A percentile compares a stretch with the other conserved stretches of the same genome.
Conservation (phyloP, 2,888 invertebrate species). For the Apeira syringaria region DNA sequence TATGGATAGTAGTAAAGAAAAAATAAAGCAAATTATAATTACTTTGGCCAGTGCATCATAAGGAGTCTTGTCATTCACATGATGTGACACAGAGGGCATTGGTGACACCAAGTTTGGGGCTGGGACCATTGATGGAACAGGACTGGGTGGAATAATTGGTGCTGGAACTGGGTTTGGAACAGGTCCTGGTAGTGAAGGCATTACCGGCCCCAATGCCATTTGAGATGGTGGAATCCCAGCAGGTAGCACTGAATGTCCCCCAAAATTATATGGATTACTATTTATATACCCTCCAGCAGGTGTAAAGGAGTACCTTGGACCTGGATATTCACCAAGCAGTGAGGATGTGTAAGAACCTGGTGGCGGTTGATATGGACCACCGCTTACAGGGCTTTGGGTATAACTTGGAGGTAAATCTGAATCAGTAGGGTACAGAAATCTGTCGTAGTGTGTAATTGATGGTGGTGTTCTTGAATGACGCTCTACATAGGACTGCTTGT, state of each 20-base stretch:
- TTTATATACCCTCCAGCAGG: constrained; percentile 38
- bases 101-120: constrained; percentile 42
- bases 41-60: constrained; percentile 75
- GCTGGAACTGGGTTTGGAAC: constrained; percentile 38
- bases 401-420: constrained; percentile 12
- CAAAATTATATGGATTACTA: constrained; percentile 49
- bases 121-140: constrained; percentile 36
- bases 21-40: constrained; percentile 42
- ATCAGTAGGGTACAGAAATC: constrained; percentile 26
- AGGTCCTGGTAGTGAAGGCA: constrained; percentile 28
- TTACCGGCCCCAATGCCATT: constrained; percentile 14
- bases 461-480: constrained; percentile 26
- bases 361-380: constrained; percentile 18
- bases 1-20: too few species aligned
- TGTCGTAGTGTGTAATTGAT: constrained; percentile 13
- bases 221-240: constrained; percentile 33
- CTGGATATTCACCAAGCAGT: constrained; percentile 17
- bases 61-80: constrained; percentile 39
- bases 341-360: constrained; percentile 24
- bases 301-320: constrained; percentile 28
- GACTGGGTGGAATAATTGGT: constrained; percentile 32
- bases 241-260: constrained; percentile 26
- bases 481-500: constrained; percentile 1
- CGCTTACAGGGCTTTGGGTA: background rate
- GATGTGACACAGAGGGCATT: constrained; percentile 19